These are phyloP conservation scores for Conchocele bisecta DNA, from an alignment of 2,888 invertebrate genomes.

Conservation along the genomic window DNA sequence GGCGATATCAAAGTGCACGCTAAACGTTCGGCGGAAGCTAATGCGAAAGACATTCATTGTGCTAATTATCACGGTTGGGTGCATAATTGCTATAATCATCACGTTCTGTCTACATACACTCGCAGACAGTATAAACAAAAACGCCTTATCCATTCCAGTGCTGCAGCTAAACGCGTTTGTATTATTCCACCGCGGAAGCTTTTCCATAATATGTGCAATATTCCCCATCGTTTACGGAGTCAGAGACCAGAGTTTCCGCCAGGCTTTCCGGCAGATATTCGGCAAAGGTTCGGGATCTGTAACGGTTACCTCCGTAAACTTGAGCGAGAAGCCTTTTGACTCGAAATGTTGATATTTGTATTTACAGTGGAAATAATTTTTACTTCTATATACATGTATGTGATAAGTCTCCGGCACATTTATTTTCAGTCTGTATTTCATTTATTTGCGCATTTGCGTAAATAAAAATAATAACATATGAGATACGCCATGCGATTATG, in stretches of 20 bases:
- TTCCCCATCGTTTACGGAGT: constrained; percentile 53
- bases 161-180: constrained; percentile 45
- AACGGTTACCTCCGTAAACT: no score
- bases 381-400: no score
- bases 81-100: constrained; percentile 48
- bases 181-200: constrained; percentile 55
- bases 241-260: constrained; percentile 46
- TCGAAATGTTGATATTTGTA: no score
- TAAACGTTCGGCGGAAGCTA: constrained; percentile 30
- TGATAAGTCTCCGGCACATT: no score
- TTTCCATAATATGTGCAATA: constrained; percentile 58
- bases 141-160: constrained; percentile 17
- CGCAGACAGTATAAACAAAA: constrained; percentile 42
- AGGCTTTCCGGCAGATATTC: constrained; percentile 35
- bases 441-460: no score
- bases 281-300: constrained; percentile 12
- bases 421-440: no score
- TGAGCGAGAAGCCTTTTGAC: no score
- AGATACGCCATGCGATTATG: no score
- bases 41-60: constrained; percentile 55
- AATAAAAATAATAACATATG: no score
- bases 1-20: constrained; percentile 19
- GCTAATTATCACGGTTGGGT: constrained; percentile 49
- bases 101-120: constrained; percentile 52
- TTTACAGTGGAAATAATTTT: no score